Base-by-base conservation (phyloP, 2,888 invertebrate genomes). In the Muscina levida region DNA sequence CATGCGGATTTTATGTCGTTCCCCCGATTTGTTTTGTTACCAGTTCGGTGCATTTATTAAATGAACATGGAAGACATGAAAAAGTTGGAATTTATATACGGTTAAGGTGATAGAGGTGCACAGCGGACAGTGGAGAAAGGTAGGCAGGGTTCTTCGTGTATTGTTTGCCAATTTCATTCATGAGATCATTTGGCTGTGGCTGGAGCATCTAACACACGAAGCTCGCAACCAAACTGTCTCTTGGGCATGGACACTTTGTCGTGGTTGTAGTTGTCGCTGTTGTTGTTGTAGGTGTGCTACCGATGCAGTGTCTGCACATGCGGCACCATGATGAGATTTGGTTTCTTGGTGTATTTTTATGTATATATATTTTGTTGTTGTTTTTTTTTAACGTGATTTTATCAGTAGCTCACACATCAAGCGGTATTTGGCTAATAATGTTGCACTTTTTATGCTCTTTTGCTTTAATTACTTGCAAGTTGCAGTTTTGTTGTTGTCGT, bases 361-460 rank as follows among this genome's bases (percentile, higher is more conserved):
- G 24, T 24, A 31, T 19, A 13, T 53, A 11, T 24, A 31, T 31
- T 31, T 31, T 31, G 31, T n/a, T n/a, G n/a, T n/a, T 31, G 31
- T 31, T 31, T 31, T 31, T 31, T 31, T 31, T 31, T 31, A 8
- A 5, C 31, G 31, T 39, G 15, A 53, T n/a, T 11, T 8, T 44
- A 44, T 44, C 44, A 10, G n/a, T 8, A 15, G 1, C 53, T 3
- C 5, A 3, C 19, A 59, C 59, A 13, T 59, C 17, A 59, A 59
- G 24, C 24, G 53, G 22, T 22, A 44, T 65, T 3, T 24, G 15
- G 66, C 39, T 57, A 10, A 39, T 17, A 67, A 56, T 70, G 74
- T 79, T 74, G 78, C 70, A 57, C 70, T 70, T 78, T 72, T 46
- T 31, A 53, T 48, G 46, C 13, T 57, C 44, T 59, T n/a, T n/a